A percentile compares a stretch with the other conserved stretches of the same genome.
These are phyloP conservation scores for Varanus salvator DNA, from an alignment of 2,113 vertebrate genomes.

Conservation along the genomic window DNA sequence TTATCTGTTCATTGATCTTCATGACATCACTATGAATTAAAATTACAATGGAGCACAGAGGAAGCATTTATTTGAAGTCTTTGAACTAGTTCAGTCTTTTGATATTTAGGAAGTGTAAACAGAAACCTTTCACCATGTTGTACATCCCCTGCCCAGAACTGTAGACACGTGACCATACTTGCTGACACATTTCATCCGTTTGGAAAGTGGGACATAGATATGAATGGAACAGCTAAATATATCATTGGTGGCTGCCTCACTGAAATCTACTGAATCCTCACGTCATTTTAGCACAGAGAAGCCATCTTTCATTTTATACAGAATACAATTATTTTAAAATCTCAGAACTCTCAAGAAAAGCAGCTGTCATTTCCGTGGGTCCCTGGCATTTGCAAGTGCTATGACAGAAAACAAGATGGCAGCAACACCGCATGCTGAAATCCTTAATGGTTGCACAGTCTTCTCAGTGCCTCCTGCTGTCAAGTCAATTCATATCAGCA, in stretches of 20 bases:
- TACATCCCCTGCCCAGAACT: background rate
- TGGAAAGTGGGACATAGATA: background rate
- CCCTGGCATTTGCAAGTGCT: too few relatives aligned
- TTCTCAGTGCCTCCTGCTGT: background rate
- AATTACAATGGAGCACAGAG: background rate
- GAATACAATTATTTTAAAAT: rapidly evolving
- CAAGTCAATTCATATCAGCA: background rate
- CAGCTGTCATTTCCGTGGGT: background rate
- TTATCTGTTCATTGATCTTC: background rate
- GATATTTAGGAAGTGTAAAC: background rate
- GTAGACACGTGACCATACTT: too few relatives aligned
- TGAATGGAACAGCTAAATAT: background rate
- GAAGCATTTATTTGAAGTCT: background rate
- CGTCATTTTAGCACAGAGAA: background rate
- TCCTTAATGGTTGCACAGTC: background rate
- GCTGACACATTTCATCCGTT: background rate
- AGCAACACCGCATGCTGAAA: background rate
- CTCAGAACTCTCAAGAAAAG: background rate
- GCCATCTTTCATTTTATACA: background rate
- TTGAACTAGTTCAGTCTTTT: background rate
- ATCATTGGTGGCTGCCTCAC: background rate
- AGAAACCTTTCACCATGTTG: background rate
- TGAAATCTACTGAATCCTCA: background rate
- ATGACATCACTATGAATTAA: background rate
- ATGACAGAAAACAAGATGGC: background rate